Evolutionary conservation across 2,797 vertebrate genomes (phyloP).

Genomic region (Tauraco hartlaubi): DNA sequence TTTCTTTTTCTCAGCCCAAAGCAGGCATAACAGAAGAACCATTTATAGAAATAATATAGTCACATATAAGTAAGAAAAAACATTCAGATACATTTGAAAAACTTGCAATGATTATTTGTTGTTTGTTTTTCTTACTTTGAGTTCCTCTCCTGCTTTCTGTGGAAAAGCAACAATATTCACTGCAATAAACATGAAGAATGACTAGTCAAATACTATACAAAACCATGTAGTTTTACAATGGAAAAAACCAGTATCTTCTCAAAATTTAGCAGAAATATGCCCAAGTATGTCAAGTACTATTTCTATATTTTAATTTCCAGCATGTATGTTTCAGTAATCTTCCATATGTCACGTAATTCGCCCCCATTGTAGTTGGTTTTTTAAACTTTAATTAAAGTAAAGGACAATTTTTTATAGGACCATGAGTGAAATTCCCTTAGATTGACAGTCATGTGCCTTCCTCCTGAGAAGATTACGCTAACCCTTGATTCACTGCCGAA

Average conservation of each 20-base stretch:
- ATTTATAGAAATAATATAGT: background rate
- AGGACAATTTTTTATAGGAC: background rate
- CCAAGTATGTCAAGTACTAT: background rate
- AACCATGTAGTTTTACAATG: no score
- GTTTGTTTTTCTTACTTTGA: background rate
- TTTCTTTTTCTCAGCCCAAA: slow-evolving; percentile 40
- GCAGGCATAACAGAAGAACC: background rate
- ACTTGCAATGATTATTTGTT: background rate
- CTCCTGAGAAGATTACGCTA: background rate
- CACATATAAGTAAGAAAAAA: background rate
- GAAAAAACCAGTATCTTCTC: background rate
- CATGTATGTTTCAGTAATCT: background rate
- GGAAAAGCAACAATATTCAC: background rate
- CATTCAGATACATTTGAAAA: background rate
- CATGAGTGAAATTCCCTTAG: background rate
- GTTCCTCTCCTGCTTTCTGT: background rate
- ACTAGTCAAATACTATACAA: no score
- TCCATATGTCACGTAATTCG: background rate
- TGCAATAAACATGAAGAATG: no score
- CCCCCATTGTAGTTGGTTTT: background rate
- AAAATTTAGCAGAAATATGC: background rate
- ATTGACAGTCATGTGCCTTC: background rate
- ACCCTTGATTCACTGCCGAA: background rate
- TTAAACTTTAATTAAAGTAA: background rate
- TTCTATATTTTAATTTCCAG: background rate